A percentile compares a stretch with the other conserved stretches of the same genome.
Evolutionary conservation across 1,140 invertebrate genomes (phyloP).

Genomic region (Heterodera carotae): DNA sequence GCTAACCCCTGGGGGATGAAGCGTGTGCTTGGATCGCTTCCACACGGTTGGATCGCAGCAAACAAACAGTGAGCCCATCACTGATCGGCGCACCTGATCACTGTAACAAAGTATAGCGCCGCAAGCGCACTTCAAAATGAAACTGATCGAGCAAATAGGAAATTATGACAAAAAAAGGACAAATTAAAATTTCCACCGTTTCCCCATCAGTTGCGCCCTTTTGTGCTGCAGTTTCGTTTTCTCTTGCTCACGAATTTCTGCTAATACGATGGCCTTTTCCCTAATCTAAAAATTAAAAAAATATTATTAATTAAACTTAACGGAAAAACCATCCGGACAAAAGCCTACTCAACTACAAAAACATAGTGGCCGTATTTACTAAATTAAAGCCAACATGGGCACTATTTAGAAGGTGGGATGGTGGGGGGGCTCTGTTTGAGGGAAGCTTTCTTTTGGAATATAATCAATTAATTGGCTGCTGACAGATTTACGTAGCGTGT

Average conservation of each 20-base stretch:
- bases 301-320: too few species aligned
- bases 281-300: constrained; percentile 19
- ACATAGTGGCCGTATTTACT: too few species aligned
- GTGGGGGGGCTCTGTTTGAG: too few species aligned
- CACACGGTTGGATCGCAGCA: constrained; percentile 40
- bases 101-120: constrained; percentile 39
- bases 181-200: constrained; percentile 14
- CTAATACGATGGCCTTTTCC: constrained; percentile 11
- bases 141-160: too few species aligned
- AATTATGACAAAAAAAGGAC: too few species aligned
- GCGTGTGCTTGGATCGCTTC: constrained; percentile 24
- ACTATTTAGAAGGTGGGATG: too few species aligned
- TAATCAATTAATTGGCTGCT: too few species aligned
- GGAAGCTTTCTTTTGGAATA: too few species aligned
- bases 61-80: constrained; percentile 28
- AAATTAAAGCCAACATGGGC: too few species aligned
- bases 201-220: constrained; percentile 11
- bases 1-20: too few species aligned
- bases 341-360: too few species aligned
- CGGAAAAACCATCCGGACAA: too few species aligned
- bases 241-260: constrained; percentile 4
- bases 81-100: constrained; percentile 28
- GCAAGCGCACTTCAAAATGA: constrained; percentile 12
- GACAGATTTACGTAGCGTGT: constrained; percentile 12
- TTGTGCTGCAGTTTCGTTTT: neutral